Conservation (phyloP, 2,113 vertebrate genomes). For the Oryzias woworae region DNA sequence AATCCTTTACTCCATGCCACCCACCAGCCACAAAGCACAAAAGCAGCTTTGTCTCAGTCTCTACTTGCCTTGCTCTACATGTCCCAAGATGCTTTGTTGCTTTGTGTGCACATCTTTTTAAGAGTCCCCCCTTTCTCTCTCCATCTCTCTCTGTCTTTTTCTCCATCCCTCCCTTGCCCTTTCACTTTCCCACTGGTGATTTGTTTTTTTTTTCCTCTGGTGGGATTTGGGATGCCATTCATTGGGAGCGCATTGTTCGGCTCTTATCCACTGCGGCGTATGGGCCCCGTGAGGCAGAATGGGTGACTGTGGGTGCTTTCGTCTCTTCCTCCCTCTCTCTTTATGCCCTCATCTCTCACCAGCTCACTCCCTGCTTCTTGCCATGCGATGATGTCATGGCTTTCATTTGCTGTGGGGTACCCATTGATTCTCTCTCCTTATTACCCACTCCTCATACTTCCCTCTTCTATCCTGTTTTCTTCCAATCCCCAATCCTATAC, state of each 20-base stretch:
- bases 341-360: slow-evolving; percentile 24
- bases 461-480: slow-evolving; percentile 32
- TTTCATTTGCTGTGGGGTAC: slow-evolving; percentile 64
- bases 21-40: slow-evolving; percentile 69
- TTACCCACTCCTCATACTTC: slow-evolving; percentile 63
- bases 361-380: slow-evolving; percentile 52
- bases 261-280: slow-evolving; percentile 71
- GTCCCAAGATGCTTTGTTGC: slow-evolving; percentile 73
- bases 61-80: slow-evolving; percentile 74
- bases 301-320: slow-evolving; percentile 57
- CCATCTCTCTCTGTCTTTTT: slow-evolving; percentile 54
- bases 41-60: slow-evolving; percentile 68
- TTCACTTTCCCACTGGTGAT: slow-evolving; percentile 68
- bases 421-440: slow-evolving; percentile 68
- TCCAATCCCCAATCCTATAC: slow-evolving; percentile 32
- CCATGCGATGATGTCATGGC: slow-evolving; percentile 76
- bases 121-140: slow-evolving; percentile 56
- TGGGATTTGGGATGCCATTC: slow-evolving; percentile 76
- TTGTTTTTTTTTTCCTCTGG: slow-evolving; percentile 65
- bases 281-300: slow-evolving; percentile 69
- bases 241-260: slow-evolving; percentile 63
- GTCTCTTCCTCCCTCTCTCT: slow-evolving; percentile 33
- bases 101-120: slow-evolving; percentile 71
- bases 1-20: slow-evolving; percentile 61
- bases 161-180: slow-evolving; percentile 49